Evolutionary conservation across 2,888 invertebrate genomes (phyloP), one percentile per base, ranked within the genome.

Genomic region (Heteromurus nitidus): DNA sequence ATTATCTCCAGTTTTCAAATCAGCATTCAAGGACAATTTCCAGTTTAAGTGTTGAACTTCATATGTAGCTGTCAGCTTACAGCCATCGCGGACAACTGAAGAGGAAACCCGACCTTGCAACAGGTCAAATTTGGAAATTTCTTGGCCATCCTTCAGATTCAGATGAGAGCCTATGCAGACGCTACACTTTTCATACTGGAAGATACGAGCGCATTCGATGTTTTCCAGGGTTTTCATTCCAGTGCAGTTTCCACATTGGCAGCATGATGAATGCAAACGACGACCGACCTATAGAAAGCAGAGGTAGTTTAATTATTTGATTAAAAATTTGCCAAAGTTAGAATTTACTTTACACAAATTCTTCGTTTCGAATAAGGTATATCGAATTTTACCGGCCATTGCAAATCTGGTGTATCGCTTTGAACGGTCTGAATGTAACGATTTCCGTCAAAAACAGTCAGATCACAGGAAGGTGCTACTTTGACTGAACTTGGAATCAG

Each of bases 141-240:
- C 44, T 9, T 64, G 22, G n/a, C 64, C 64, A 36, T 64, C 22
- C 13, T 44, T 64, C 5, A 64, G n/a, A 24, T 64, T 24, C 7
- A 64, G 1, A 22, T 42, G 64, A 22, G 64, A 22, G 18, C 64
- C 64, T 22, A 64, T 42, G 44, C 64, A 64, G 5, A 13, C 13
- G 16, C 24, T 64, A 42, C 64, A 64, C 24, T 64, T 64, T 20
- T 36, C 64, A 16, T 64, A 64, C 22, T 64, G 64, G 42, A 42
- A 64, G 3, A 64, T 1, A 11, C 64, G 64, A 64, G 64, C 64
- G 22, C 64, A 64, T 22, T 64, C 36, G 3, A 62, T 9, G n/a
- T 2, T 24, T 31, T n/a, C 22, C 1, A 16, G 11, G 3, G 22
- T 36, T 7, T 22, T 3, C n/a, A 13, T 64, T 2, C 20, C 13